These are phyloP conservation scores for Ooceraea biroi DNA, from an alignment of 1,140 invertebrate species.

Conservation along the genomic window DNA sequence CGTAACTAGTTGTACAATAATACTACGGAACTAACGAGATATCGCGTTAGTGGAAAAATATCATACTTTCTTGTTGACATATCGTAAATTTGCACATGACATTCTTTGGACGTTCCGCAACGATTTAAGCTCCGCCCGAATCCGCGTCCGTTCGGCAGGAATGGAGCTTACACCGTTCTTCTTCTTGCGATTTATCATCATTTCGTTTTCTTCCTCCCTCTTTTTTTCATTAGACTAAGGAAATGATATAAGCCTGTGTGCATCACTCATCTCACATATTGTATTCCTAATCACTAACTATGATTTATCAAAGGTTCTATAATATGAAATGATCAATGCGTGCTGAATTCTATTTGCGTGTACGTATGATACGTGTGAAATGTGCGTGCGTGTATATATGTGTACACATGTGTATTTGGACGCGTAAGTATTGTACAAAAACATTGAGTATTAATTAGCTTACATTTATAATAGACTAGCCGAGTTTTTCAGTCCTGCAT, in stretches of 20 bases:
- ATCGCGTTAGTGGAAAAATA: conserved; percentile 79
- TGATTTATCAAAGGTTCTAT: conserved; percentile 27
- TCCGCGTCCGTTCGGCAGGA: not conserved
- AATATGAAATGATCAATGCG: conserved; percentile 44
- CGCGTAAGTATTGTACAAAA: conserved; percentile 5
- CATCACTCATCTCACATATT: conserved; percentile 23
- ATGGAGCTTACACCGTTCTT: conserved; percentile 4
- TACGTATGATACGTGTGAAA: not conserved
- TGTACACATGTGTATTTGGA: not conserved
- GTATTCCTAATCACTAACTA: conserved; percentile 58
- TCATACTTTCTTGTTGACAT: conserved; percentile 77
- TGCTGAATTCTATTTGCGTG: not conserved
- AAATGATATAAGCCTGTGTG: not conserved
- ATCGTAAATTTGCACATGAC: conserved; percentile 75
- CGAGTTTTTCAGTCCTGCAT: not conserved
- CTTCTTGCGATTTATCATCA: not conserved
- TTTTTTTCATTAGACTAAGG: not conserved
- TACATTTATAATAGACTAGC: not conserved
- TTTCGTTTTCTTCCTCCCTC: too few species aligned
- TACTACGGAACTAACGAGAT: conserved; percentile 69
- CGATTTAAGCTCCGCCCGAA: conserved; percentile 46
- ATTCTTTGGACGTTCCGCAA: conserved; percentile 76
- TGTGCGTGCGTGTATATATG: not conserved
- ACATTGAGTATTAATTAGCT: not conserved
- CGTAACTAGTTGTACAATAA: conserved; percentile 64